Base-by-base conservation (phyloP, 2,888 invertebrate species). In the Cyclophora punctaria region DNA sequence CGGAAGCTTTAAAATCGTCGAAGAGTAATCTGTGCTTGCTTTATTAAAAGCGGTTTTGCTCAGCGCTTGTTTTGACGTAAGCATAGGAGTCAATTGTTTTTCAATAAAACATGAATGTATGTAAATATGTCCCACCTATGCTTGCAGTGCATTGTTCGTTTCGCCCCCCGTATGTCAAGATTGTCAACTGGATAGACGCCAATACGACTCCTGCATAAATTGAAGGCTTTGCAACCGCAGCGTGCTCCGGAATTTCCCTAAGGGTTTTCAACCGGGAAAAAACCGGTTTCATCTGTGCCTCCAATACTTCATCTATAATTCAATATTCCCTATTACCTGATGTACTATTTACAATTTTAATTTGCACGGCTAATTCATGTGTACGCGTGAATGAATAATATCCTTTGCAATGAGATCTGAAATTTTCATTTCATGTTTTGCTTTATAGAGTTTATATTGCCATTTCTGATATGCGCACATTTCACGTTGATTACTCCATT, bases 121-220 rank as follows among this genome's bases (percentile, higher is more conserved):
- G 45, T 48, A 55, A 50, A 51, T 52, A 50, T 46, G 59, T 48
- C 51, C 56, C 57, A 51, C 52, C 56, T 61, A 57, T 57, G 54
- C 65, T 34, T 56, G 64, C 66, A 70, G 69, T 65, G 74, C 73
- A 78, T 78, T 81, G 82, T 80, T 76, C 71, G 66, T 67, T 62
- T 56, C 56, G 46, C 43, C 55, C 62, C 65, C 67, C 67, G 71
- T 73, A 74, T 73, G 78, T 81, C 78, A 78, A 80, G 77, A 76
- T 74, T 82, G 78, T 77, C 81, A 78, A 71, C 66, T 75, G 67
- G 75, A 78, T 73, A 75, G 76, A 76, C 75, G 73, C 68, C 77
- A 78, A 75, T 78, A 74, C 78, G 69, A 74, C 68, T 67, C 66
- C 66, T 77, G 83, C 79, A 84, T 83, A 85, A 85, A 85, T 84